A percentile compares a stretch with the other conserved stretches of the same genome.
These are phyloP conservation scores for Iguana delicatissima DNA, from an alignment of 2,797 vertebrate genomes.

Conservation along the genomic window DNA sequence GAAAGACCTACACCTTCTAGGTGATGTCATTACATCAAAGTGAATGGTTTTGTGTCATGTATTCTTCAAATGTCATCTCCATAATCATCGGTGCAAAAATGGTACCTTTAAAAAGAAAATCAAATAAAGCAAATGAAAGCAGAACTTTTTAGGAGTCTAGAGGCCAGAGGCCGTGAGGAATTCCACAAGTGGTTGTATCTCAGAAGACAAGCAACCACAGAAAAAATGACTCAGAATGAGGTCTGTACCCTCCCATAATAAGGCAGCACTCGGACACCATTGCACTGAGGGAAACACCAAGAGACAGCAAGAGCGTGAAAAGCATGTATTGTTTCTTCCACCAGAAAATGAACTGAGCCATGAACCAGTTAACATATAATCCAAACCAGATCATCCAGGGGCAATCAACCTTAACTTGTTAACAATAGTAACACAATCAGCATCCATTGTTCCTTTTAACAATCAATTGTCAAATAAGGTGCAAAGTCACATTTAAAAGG, in stretches of 20 bases:
- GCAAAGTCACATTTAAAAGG: conserved; percentile 35
- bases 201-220: background rate
- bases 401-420: conserved; percentile 61
- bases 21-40: background rate
- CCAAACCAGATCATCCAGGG: conserved; percentile 29
- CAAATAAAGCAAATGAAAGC: background rate
- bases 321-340: conserved; percentile 36
- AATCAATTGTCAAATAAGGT: conserved; percentile 22
- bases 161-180: background rate
- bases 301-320: conserved; percentile 27
- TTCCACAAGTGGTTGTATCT: background rate
- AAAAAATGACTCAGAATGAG: too few species aligned
- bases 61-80: background rate
- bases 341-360: conserved; percentile 5
- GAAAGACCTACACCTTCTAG: background rate
- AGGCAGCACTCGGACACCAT: conserved; percentile 37
- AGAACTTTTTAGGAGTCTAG: background rate
- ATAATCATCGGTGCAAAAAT: background rate
- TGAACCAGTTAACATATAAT: conserved; percentile 10
- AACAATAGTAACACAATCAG: background rate
- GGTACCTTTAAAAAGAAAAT: background rate
- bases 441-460: background rate
- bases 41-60: background rate
- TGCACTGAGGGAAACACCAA: conserved; percentile 11
- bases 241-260: too few species aligned